Base-by-base conservation (phyloP, 2,113 vertebrate genomes). In the Verasper variegatus region DNA sequence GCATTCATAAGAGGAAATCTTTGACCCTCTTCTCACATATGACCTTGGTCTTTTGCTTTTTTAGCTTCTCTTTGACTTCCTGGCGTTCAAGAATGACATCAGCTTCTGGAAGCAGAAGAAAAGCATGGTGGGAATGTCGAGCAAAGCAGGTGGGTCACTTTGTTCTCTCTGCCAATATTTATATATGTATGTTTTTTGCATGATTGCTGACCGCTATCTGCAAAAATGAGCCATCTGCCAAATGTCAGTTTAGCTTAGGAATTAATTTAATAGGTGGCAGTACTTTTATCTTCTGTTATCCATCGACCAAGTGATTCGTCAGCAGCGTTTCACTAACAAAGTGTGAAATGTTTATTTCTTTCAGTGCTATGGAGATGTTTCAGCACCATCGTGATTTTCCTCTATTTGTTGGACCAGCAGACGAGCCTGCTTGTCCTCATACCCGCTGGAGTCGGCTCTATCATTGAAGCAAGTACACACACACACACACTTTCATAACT, bases 41-140 rank as follows among this genome's bases (percentile, higher is more conserved):
- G 49, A 68, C 17, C 0, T 20, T 61, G 5, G 3, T 67, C 6
- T 21, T 0, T 68, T 26, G 17, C 45, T 23, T 81, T 89, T 93
- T 14, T 86, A 99, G 97, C 96, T 99, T 68, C 95, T 99, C 4
- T 99, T 99, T 88, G 98, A 99, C 87, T 99, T 99, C 77, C 93
- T 99, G 90, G 98, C 98, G 0, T 99, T 99, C 90, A 99, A 99
- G 93, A 99, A 98, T 4, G 98, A 99, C 81, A 99, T 99, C 92
- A 99, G 97, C 83, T 99, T 99, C 83, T 99, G 98, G 98, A 98
- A 98, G 86, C 95, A 97, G 54, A 99, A 98, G 93, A 98, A 95
- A 79, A 99, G 95, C 94, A 99, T 99, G 98, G 96, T 95, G 77
- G 98, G 98, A 42, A 98, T 98, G 98, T 99, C 98, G 49, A 97